Conservation (phyloP, 2,113 vertebrate species). For the Peucedramus taeniatus region DNA sequence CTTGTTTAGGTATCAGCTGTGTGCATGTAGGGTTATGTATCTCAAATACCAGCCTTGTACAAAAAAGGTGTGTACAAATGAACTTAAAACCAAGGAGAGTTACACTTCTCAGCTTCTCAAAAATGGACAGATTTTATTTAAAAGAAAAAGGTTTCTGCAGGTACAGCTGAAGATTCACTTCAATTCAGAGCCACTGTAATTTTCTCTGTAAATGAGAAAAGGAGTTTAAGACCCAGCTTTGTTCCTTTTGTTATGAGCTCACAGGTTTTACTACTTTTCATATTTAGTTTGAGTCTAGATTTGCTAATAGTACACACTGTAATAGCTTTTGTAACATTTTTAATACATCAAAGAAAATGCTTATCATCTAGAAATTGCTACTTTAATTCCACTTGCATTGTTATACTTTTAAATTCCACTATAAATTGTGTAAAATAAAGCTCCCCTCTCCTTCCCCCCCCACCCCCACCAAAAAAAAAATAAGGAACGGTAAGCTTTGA, state of each 20-base stretch:
- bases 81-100: not conserved
- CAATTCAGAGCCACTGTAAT: not conserved
- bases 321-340: not conserved
- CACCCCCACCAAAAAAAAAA: not conserved
- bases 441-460: fast-evolving
- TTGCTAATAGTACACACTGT: not conserved
- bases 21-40: not conserved
- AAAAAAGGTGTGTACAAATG: not conserved
- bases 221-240: not conserved
- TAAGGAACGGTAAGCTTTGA: not conserved
- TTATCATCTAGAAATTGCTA: not conserved
- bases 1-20: not conserved
- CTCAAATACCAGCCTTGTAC: not conserved
- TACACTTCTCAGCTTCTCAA: not conserved
- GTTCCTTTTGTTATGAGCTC: not conserved
- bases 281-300: not conserved
- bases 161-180: not conserved
- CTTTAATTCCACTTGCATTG: not conserved
- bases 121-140: not conserved
- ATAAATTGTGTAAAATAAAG: not conserved
- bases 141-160: not conserved
- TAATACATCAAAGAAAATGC: not conserved
- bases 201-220: not conserved
- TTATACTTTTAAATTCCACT: not conserved
- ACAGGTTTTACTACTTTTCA: not conserved